phyloP scores from a whole-genome alignment of 2,113 vertebrate species.

The Pyrgilauda ruficollis region DNA sequence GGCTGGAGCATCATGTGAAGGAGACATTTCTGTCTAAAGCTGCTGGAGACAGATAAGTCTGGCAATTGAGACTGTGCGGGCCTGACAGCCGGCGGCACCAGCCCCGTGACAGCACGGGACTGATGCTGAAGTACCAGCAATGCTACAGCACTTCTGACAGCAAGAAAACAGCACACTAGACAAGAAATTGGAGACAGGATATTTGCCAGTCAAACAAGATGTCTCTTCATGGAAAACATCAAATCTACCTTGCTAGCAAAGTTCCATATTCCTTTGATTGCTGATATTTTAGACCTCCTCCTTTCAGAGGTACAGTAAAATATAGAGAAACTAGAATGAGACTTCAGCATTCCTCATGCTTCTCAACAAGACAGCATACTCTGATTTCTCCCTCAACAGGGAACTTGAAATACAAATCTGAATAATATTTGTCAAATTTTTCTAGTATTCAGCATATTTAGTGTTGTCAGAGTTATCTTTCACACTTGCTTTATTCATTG shows the following conservation, averaged over 20 bases:
- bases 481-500: background rate
- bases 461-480: background rate
- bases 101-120: slow-evolving; percentile 57
- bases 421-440: background rate
- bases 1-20: slow-evolving; percentile 52
- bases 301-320: background rate
- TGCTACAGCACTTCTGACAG: slow-evolving; percentile 53
- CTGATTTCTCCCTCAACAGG: background rate
- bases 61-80: slow-evolving; percentile 57
- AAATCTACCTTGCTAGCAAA: slow-evolving; percentile 34
- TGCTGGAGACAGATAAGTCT: slow-evolving; percentile 69
- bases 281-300: background rate
- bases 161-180: slow-evolving; percentile 36
- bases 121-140: slow-evolving; percentile 58
- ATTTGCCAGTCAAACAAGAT: slow-evolving; percentile 62
- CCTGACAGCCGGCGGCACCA: slow-evolving; percentile 59
- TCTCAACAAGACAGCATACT: background rate
- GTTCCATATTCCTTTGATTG: slow-evolving; percentile 45
- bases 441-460: background rate
- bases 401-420: background rate
- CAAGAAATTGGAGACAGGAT: slow-evolving; percentile 47
- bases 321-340: background rate
- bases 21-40: slow-evolving; percentile 70
- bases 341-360: background rate
- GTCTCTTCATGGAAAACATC: slow-evolving; percentile 40